Conservation (phyloP, 2,888 invertebrate genomes). For the Drosophila algonquin region DNA sequence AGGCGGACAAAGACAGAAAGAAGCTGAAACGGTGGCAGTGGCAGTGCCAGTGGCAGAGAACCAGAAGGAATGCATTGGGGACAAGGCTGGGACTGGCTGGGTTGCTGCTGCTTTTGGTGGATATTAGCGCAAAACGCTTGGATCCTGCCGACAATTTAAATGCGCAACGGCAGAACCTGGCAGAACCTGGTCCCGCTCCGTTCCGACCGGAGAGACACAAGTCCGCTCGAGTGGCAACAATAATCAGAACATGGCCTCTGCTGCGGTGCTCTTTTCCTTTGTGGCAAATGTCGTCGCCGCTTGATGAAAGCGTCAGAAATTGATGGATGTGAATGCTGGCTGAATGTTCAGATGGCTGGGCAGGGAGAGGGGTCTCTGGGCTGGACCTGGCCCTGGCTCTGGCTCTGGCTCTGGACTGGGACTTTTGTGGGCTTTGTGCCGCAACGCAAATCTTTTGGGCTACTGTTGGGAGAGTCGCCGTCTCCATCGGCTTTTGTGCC, state of each 20-base stretch:
- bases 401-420: slow-evolving; percentile 23
- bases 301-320: slow-evolving; percentile 83
- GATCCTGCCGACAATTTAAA: slow-evolving; percentile 80
- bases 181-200: not conserved
- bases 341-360: not conserved
- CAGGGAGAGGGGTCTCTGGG: not conserved
- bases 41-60: not conserved
- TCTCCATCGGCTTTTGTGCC: slow-evolving; percentile 55
- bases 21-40: not conserved
- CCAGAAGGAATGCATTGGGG: slow-evolving; percentile 67
- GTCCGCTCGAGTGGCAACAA: slow-evolving; percentile 67
- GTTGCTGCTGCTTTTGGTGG: slow-evolving; percentile 59
- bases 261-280: slow-evolving; percentile 32
- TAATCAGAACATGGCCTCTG: slow-evolving; percentile 69
- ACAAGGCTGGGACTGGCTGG: slow-evolving; percentile 34
- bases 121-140: slow-evolving; percentile 79
- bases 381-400: slow-evolving; percentile 10
- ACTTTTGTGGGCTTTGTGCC: slow-evolving; percentile 59
- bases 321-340: slow-evolving; percentile 80
- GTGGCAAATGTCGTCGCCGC: slow-evolving; percentile 56
- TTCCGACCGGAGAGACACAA: slow-evolving; percentile 11
- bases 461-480: slow-evolving; percentile 47
- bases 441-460: slow-evolving; percentile 78
- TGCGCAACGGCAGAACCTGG: slow-evolving; percentile 49
- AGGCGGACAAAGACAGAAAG: slow-evolving; percentile 11